Percentiles rank a stretch among this genome's conserved stretches.
Conservation (phyloP, 37 sponge, comb jelly and placozoan species). For the Hexactinellida sp. region DNA sequence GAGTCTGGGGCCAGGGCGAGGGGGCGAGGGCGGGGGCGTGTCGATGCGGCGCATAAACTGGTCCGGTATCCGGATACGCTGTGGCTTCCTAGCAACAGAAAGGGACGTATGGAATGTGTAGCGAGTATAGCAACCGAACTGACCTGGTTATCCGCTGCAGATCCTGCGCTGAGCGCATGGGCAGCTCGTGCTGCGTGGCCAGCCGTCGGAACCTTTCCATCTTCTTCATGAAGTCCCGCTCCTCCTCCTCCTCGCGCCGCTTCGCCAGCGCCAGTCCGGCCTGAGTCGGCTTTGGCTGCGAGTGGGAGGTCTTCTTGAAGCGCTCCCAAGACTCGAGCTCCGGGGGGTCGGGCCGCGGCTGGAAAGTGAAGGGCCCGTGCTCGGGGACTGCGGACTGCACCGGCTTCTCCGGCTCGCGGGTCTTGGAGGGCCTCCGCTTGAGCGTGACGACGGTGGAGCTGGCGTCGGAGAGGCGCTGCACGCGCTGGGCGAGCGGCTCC, state of each 20-base stretch:
- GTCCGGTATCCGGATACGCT: not conserved
- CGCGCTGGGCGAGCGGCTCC: not conserved
- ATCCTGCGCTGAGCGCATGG: not conserved
- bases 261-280: not conserved
- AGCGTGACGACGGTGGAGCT: constrained; percentile 9
- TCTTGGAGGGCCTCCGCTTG: not conserved
- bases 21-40: constrained; percentile 1
- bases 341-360: not conserved
- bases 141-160: not conserved
- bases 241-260: not conserved
- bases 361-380: not conserved
- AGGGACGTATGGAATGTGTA: too few species aligned
- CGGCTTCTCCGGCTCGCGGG: not conserved
- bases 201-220: not conserved
- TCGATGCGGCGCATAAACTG: not conserved
- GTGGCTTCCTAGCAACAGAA: not conserved
- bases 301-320: not conserved
- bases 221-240: not conserved
- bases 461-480: not conserved
- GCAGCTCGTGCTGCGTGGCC: constrained; percentile 2
- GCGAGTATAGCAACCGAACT: not conserved
- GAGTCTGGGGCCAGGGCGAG: not conserved
- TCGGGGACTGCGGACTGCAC: not conserved
- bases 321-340: not conserved
- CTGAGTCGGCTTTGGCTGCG: constrained; percentile 7